Evolutionary conservation across 1,140 invertebrate species (phyloP).

Genomic region (Diorhabda elongata): DNA sequence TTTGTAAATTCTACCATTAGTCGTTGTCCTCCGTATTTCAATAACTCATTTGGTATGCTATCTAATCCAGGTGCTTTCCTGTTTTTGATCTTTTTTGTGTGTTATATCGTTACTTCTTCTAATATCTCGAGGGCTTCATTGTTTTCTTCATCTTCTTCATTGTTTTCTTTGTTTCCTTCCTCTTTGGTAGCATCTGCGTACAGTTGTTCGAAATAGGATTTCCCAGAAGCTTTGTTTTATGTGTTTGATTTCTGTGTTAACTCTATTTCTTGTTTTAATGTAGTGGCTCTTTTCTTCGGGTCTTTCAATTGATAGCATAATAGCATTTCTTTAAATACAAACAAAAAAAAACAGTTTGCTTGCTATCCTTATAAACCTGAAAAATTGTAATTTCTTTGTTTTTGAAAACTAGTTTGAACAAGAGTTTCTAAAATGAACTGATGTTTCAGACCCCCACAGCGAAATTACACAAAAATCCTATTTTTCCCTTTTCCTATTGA

Average conservation of each 20-base stretch:
- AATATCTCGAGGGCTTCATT: no score
- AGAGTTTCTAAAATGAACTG: background rate
- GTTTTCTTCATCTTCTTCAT: no score
- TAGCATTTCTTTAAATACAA: background rate
- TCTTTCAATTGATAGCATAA: background rate
- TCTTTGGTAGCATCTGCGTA: no score
- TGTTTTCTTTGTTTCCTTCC: no score
- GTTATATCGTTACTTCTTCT: no score
- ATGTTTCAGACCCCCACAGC: background rate
- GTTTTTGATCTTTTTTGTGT: no score
- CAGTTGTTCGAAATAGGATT: background rate
- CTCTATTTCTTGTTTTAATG: background rate
- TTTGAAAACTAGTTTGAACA: background rate
- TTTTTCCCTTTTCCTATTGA: no score
- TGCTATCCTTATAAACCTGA: background rate
- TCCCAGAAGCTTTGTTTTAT: background rate
- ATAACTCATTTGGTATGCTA: no score
- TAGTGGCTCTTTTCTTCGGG: background rate
- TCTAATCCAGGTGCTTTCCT: no score
- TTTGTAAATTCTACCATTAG: no score
- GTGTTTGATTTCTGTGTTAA: background rate
- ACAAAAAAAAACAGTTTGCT: background rate
- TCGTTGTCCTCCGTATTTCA: no score
- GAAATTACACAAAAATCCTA: no score
- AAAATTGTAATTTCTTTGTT: background rate